Evolutionary conservation across 2,113 vertebrate species (phyloP).

Genomic region (Egretta garzetta): DNA sequence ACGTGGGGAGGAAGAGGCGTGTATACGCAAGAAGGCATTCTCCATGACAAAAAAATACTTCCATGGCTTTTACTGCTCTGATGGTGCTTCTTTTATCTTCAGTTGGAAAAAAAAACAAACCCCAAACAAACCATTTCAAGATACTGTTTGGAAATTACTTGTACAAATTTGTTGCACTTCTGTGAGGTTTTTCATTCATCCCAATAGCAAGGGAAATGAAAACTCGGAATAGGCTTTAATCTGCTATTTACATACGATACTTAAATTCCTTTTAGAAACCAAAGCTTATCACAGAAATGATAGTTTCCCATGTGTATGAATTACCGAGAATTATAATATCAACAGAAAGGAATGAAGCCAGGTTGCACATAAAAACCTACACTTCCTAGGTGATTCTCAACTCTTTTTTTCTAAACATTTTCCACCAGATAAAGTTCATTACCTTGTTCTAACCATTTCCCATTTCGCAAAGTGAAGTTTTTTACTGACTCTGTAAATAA

Average conservation of each 20-base stretch:
- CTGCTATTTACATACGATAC: not conserved
- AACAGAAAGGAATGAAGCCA: not conserved
- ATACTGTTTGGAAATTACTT: not conserved
- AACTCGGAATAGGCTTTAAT: not conserved
- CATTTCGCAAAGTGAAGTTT: conserved; percentile 1
- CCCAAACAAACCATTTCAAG: not conserved
- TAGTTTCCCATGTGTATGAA: not conserved
- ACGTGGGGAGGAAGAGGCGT: not conserved
- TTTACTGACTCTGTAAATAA: conserved; percentile 8
- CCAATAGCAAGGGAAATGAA: not conserved
- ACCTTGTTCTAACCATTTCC: not conserved
- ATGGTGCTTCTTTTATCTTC: not conserved
- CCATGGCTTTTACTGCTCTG: not conserved
- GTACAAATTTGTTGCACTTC: not conserved
- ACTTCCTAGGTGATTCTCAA: not conserved
- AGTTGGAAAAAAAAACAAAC: not conserved
- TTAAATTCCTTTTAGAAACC: not conserved
- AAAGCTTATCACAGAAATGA: not conserved
- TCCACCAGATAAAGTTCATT: not conserved
- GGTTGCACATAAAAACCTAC: not conserved
- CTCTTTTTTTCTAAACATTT: not conserved
- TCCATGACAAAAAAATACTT: not conserved
- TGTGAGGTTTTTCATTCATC: not conserved
- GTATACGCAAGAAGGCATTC: not conserved
- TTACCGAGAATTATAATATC: not conserved